These are phyloP conservation scores for Ommatoiulus sabulosus DNA, from an alignment of 2,888 invertebrate species.

Conservation along the genomic window DNA sequence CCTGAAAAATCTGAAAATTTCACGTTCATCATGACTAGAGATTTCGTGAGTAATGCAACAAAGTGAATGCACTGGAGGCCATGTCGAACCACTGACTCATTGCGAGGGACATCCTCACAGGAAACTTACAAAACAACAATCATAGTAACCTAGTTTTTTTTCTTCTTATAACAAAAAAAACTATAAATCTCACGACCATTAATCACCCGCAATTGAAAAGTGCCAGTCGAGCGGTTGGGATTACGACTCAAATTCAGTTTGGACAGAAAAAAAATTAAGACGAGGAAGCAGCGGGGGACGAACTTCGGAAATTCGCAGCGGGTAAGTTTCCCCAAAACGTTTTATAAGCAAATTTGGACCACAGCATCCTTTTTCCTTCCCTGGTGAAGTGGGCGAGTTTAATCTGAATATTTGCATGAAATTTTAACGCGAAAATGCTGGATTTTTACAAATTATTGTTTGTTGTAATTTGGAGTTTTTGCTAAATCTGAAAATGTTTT, in stretches of 20 bases:
- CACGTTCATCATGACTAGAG: neutral
- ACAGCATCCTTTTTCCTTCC: neutral
- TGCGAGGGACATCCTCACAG: constrained; percentile 30
- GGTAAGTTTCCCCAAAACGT: constrained; percentile 30
- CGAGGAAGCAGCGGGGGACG: neutral
- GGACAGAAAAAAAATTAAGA: neutral
- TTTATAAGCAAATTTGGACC: neutral
- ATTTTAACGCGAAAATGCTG: neutral
- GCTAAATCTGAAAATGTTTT: too few relatives aligned
- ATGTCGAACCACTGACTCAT: constrained; percentile 21
- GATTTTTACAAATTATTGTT: too few relatives aligned
- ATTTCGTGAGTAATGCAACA: constrained; percentile 16
- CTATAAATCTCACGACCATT: neutral
- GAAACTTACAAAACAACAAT: constrained; percentile 23
- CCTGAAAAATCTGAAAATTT: constrained; percentile 20
- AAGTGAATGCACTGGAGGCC: constrained; percentile 20
- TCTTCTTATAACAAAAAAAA: neutral
- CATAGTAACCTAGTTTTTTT: constrained; percentile 38
- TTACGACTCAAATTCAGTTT: neutral
- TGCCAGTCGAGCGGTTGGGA: constrained; percentile 10
- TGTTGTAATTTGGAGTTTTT: too few relatives aligned
- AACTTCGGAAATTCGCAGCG: constrained; percentile 24
- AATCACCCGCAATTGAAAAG: neutral
- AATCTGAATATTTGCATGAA: neutral
- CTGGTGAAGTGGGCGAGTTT: neutral